Percentiles rank a stretch among this genome's conserved stretches.
Conservation (phyloP, 92 coral and sea anemone genomes). For the Montipora capitata region DNA sequence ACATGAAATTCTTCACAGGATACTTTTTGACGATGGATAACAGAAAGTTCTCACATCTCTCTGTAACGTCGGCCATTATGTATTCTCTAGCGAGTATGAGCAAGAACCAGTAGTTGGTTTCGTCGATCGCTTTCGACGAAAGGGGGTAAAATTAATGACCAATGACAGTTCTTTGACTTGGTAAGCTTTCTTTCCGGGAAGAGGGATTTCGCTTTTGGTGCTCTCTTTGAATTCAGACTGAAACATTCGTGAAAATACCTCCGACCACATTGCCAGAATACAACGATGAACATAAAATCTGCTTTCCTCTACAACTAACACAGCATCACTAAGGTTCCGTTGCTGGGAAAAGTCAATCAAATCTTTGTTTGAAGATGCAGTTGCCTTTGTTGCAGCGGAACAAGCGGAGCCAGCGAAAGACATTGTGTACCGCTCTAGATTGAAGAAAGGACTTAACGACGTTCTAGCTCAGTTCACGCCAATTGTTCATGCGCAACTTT, state of each 20-base stretch:
- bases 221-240: constrained; percentile 27
- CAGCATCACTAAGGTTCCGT: constrained; percentile 43
- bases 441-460: too few relatives aligned
- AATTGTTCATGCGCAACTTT: too few relatives aligned
- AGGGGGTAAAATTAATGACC: constrained; percentile 37
- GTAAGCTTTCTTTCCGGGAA: constrained; percentile 24
- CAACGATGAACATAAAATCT: constrained; percentile 44
- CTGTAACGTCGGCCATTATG: too few relatives aligned
- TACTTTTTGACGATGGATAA: too few relatives aligned
- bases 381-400: too few relatives aligned
- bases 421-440: too few relatives aligned
- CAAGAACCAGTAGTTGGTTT: too few relatives aligned
- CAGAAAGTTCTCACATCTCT: too few relatives aligned
- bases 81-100: too few relatives aligned
- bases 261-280: constrained; percentile 42
- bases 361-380: neutral
- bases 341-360: constrained; percentile 25
- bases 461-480: too few relatives aligned
- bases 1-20: too few relatives aligned
- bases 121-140: neutral
- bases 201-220: constrained; percentile 16
- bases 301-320: constrained; percentile 36
- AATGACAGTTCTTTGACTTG: constrained; percentile 31
- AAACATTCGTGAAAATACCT: constrained; percentile 23
- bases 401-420: too few relatives aligned